phyloP scores from a whole-genome alignment of 2,113 vertebrate species.

The Hoplias malabaricus region DNA sequence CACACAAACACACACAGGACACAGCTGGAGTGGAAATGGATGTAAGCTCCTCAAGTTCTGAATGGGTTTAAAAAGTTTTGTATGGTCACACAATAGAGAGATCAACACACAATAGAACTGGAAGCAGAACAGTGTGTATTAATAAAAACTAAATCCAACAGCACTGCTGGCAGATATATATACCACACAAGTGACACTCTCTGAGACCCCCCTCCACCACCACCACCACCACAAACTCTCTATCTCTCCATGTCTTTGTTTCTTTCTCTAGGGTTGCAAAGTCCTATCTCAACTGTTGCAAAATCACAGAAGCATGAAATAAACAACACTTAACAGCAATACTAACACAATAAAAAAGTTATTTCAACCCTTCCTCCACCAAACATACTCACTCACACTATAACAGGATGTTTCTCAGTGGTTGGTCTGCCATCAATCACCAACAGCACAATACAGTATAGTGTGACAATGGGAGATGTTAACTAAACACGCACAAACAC shows the following conservation, averaged over 20 bases:
- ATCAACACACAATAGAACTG: background rate
- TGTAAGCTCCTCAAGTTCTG: background rate
- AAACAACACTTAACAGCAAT: no score
- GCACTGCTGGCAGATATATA: background rate
- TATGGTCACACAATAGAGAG: background rate
- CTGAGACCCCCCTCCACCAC: no score
- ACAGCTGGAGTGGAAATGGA: slow-evolving; percentile 1
- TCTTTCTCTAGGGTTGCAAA: background rate
- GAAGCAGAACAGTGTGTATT: background rate
- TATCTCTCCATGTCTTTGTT: background rate
- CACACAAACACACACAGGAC: background rate
- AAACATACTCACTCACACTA: slow-evolving; percentile 20
- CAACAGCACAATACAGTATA: slow-evolving; percentile 14
- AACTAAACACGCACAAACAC: background rate
- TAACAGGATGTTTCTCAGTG: background rate
- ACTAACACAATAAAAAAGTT: background rate
- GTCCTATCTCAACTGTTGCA: no score
- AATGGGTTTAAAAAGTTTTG: background rate
- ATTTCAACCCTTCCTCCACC: background rate
- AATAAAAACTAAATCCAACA: background rate
- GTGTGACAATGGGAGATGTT: background rate
- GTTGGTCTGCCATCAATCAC: slow-evolving; percentile 16
- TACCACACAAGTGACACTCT: background rate
- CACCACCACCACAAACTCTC: no score
- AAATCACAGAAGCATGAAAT: no score